Evolutionary conservation across 2,888 invertebrate genomes (phyloP).

Genomic region (Trachelus iudaicus): DNA sequence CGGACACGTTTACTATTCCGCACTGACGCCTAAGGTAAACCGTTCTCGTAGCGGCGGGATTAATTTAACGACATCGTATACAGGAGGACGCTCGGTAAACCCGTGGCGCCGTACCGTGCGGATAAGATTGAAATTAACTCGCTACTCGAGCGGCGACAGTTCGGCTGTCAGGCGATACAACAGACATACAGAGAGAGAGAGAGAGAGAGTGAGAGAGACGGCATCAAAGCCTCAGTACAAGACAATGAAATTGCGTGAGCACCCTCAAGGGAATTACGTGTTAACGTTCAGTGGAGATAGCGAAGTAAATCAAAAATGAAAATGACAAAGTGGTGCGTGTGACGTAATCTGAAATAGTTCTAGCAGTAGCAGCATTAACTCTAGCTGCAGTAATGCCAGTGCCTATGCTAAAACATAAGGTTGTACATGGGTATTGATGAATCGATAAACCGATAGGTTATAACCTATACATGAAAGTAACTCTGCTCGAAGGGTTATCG

Average conservation of each 20-base stretch:
- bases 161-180: not conserved
- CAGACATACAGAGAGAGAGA: not conserved
- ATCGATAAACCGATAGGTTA: slow-evolving; percentile 43
- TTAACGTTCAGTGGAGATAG: not conserved
- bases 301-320: not conserved
- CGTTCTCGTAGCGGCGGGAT: not conserved
- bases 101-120: not conserved
- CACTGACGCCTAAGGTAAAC: not conserved
- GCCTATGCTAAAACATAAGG: slow-evolving; percentile 17
- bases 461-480: slow-evolving; percentile 11
- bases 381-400: not conserved
- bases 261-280: not conserved
- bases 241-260: not conserved
- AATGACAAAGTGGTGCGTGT: not conserved
- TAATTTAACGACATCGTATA: slow-evolving; percentile 6
- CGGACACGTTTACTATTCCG: not conserved
- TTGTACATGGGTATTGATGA: slow-evolving; percentile 22
- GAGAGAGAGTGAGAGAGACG: too few species aligned
- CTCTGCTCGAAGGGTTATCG: not conserved
- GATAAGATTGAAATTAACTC: slow-evolving; percentile 4
- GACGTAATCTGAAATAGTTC: not conserved
- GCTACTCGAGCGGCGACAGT: not conserved
- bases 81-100: not conserved
- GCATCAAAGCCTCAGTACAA: not conserved
- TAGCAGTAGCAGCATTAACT: not conserved